phyloP scores from a whole-genome alignment of 2,113 vertebrate genomes.

The Pheucticus melanocephalus region DNA sequence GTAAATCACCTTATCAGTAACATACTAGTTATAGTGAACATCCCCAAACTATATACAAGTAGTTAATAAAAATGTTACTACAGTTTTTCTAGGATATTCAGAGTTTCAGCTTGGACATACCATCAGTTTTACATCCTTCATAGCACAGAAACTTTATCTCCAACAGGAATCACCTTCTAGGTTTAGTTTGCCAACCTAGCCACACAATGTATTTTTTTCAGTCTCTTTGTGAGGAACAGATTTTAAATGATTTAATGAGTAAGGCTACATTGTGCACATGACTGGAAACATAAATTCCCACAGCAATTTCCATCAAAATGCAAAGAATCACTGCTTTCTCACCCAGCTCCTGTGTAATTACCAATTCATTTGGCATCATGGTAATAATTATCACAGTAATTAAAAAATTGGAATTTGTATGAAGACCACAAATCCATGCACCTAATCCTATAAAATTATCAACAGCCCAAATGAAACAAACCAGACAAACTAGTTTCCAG shows the following conservation, averaged over 20 bases:
- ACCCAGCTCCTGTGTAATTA: neutral
- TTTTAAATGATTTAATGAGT: neutral
- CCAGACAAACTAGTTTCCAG: neutral
- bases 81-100: neutral
- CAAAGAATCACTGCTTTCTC: neutral
- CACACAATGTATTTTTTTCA: neutral
- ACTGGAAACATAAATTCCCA: neutral
- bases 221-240: neutral
- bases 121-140: neutral
- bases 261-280: neutral
- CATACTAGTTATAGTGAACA: neutral
- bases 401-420: neutral
- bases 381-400: neutral
- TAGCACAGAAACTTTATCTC: neutral
- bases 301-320: neutral
- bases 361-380: neutral
- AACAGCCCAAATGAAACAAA: neutral
- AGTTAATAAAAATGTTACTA: neutral
- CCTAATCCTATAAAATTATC: neutral
- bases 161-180: neutral
- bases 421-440: neutral
- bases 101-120: neutral
- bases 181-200: neutral
- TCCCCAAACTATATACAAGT: neutral
- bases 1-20: neutral